Evolutionary conservation across 2,888 invertebrate genomes (phyloP), one percentile per base, ranked within the genome.

Genomic region (Gortyna flavago): DNA sequence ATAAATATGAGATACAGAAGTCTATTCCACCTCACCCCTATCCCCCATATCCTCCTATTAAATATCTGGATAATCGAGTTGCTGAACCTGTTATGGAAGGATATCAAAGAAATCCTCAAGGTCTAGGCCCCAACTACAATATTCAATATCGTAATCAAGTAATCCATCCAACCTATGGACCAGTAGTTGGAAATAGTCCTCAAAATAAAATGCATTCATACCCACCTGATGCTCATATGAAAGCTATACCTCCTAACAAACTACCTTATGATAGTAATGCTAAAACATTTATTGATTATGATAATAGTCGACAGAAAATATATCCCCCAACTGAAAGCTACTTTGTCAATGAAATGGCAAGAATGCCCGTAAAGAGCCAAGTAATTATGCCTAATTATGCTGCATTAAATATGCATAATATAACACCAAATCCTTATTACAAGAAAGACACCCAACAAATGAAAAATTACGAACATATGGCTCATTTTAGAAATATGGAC

Each of bases 1-100:
- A 94, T 85, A 95, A 95, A 90, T 96, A 94, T 94, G 95, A 96
- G 75, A 86, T 95, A 78, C 94, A 93, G 79, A 96, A 95, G 87
- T 75, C 94, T 84, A 84, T 94, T 72, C 92, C 93, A 54, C 86
- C 93, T 77, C 95, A 95, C 79, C 91, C 93, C 51, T 96, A 95
- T 89, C 87, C 94, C 74, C 84, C 93, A 41, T 96, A 95, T 89
- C 92, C 94, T 57, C 94, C 94, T 51, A 88, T 94, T 25, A 96
- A 96, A 87, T 96, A 95, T 90, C 80, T 95, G 77, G 96, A 96
- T 74, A 94, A 91, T 80, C 91, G 96, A 89, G 90, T 93, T 81
- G 84, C 93, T 86, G 96, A 96, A 59, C 90, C 95, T 81, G 87
- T 91, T 79, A 87, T 94, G 83, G 96, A 96, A 84, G 92, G 93